Evolutionary conservation across 1,140 invertebrate genomes (phyloP), one percentile per base, ranked within the genome.

Genomic region (Whitmania pigra): DNA sequence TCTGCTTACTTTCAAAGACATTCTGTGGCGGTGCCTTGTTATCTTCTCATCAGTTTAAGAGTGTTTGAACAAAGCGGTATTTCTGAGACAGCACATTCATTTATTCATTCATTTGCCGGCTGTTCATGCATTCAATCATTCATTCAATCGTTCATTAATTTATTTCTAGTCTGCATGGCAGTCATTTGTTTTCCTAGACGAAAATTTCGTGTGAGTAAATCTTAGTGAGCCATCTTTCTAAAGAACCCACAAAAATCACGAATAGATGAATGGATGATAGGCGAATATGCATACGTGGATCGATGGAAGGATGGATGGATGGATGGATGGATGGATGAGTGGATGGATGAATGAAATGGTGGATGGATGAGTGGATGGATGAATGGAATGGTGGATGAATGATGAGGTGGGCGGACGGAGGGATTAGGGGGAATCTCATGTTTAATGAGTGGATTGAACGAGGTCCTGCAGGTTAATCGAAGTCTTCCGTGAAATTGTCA

Each of bases 401-500:
- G 22, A n/a, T 11, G 3, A 1, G 57, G 0, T 25, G 57, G 29
- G 22, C 22, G 57, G 57, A 17, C 57, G 20, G 29, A 20, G 20
- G 57, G 29, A 31, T 25, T 27, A 63, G 20, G 57, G 18, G 57
- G 57, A 31, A 63, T 25, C 29, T n/a, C 57, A 63, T 63, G 57
- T 63, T 25, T 25, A 27, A 25, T 25, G 57, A 25, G 57, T 49
- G 57, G 57, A 63, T 63, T 25, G 22, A 7, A 63, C 9, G 29
- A 25, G 57, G 29, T 63, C 22, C 57, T 7, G 29, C 9, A 63
- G 57, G 29, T 63, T 63, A 31, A 63, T 63, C 57, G 57, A 63
- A 63, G 57, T 27, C 22, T 27, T 63, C 57, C 57, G 11, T 63
- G 22, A 31, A 63, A 27, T 18, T 63, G 57, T 27, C 29, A 25